These are phyloP conservation scores for Idaea dimidiata DNA, from an alignment of 2,888 invertebrate species.

Conservation along the genomic window DNA sequence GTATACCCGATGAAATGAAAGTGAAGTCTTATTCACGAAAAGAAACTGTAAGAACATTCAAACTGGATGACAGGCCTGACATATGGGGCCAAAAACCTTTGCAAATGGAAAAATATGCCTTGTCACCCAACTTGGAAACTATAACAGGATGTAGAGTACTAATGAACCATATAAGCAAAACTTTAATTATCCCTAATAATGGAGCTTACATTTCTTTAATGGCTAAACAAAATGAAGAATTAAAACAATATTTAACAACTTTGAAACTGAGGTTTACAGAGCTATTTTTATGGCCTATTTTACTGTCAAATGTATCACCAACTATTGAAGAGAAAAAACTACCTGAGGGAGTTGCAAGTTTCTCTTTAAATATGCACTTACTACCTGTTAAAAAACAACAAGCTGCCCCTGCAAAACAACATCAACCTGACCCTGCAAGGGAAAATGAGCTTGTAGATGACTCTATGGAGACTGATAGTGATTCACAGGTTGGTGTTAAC, in stretches of 20 bases:
- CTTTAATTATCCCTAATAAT: conserved; percentile 10
- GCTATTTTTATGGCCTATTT: conserved; percentile 60
- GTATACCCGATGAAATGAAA: conserved; percentile 33
- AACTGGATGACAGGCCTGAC: conserved; percentile 34
- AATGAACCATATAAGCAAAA: conserved; percentile 38
- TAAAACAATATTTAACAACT: conserved; percentile 40
- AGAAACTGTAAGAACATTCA: conserved; percentile 22
- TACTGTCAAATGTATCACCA: conserved; percentile 46
- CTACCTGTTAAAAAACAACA: too few species aligned
- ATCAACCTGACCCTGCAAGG: neutral
- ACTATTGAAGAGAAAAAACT: neutral
- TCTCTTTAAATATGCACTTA: neutral
- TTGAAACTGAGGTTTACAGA: conserved; percentile 52
- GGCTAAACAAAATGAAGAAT: conserved; percentile 37
- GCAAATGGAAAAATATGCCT: conserved; percentile 38
- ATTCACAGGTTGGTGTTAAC: neutral
- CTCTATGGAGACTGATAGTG: neutral
- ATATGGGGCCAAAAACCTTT: conserved; percentile 51
- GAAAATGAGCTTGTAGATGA: neutral
- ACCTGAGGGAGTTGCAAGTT: neutral
- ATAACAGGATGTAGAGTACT: conserved; percentile 58
- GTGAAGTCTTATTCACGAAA: conserved; percentile 60
- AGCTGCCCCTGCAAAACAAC: neutral
- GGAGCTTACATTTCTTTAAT: conserved; percentile 36
- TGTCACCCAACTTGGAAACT: conserved; percentile 60